Percentiles rank a stretch among this genome's conserved stretches.
These are phyloP conservation scores for Argyrosomus japonicus DNA, from an alignment of 2,113 vertebrate genomes.

Conservation along the genomic window DNA sequence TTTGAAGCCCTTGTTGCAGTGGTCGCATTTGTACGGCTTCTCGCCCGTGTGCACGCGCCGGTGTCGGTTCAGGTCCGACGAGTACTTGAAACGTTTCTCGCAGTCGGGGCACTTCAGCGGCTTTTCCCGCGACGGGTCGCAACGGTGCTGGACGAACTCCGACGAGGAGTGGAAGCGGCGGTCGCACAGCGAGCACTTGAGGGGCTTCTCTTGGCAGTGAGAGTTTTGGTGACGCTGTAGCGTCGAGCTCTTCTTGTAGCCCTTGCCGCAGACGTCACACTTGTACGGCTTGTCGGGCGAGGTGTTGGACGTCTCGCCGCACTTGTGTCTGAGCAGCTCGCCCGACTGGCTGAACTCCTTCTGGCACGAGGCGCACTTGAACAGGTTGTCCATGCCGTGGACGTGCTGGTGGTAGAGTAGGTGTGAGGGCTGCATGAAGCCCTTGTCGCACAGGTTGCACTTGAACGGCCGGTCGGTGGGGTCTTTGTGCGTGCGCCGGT, in stretches of 20 bases:
- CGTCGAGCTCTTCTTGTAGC: slow-evolving; percentile 95
- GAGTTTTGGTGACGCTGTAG: slow-evolving; percentile 95
- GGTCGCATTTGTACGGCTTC: slow-evolving; percentile 96
- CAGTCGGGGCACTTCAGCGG: slow-evolving; percentile 97
- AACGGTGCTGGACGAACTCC: slow-evolving; percentile 96
- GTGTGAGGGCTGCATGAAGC: slow-evolving; percentile 95
- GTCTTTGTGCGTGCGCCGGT: slow-evolving; percentile 93
- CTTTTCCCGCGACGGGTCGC: slow-evolving; percentile 94
- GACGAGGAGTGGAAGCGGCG: slow-evolving; percentile 97
- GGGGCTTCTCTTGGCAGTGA: slow-evolving; percentile 95
- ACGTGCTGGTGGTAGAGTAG: slow-evolving; percentile 97
- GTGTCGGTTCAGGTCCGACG: slow-evolving; percentile 96
- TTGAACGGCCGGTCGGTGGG: slow-evolving; percentile 89
- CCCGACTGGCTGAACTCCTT: slow-evolving; percentile 97
- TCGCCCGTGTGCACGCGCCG: slow-evolving; percentile 95
- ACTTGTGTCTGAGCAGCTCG: slow-evolving; percentile 95
- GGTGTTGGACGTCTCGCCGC: slow-evolving; percentile 86
- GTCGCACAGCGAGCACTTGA: slow-evolving; percentile 96
- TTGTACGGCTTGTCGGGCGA: slow-evolving; percentile 94
- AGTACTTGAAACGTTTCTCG: slow-evolving; percentile 98
- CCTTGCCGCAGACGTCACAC: slow-evolving; percentile 94
- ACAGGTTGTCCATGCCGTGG: slow-evolving; percentile 96
- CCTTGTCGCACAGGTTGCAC: slow-evolving; percentile 97
- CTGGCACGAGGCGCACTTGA: slow-evolving; percentile 97
- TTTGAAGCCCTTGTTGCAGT: slow-evolving; percentile 97